Evolutionary conservation across 1,140 invertebrate genomes (phyloP), one percentile per base, ranked within the genome.

Genomic region (Druon quercuslanigerum): DNA sequence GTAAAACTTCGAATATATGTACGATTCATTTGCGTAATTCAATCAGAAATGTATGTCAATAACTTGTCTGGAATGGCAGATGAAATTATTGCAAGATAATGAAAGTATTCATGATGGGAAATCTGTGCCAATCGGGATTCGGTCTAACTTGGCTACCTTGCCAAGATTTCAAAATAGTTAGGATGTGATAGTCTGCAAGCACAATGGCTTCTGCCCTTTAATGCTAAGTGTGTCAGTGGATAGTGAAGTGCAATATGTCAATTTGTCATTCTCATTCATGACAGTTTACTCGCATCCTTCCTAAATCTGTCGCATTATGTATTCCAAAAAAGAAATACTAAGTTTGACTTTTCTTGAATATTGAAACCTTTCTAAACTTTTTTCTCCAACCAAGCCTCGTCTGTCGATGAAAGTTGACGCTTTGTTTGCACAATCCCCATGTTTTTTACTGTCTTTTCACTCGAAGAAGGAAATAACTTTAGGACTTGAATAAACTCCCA

Each of bases 191-290:
- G 52, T 54, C 40, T 54, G 52, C 17, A 54, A 72, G 70, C 51
- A 84, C 76, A 82, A 84, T 82, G 71, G 74, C 25, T 60, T 50
- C 51, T 75, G 74, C 52, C 50, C 66, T 82, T 82, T 84, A 78
- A 60, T 79, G 56, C 74, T 66, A 82, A 84, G 76, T 82, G 76
- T 78, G 84, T 84, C 83, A 82, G 84, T 79, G 76, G 72, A 76
- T 77, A 77, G 71, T 73, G 77, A 73, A 50, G 75, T 66, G 83
- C 79, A 78, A 86, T 86, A 79, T 84, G 84, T 86, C 79, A 78
- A 86, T 86, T 79, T 84, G 84, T 86, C 85, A 86, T 76, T 85
- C 81, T 84, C 85, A 79, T 85, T 81, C 79, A 77, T 57, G 40
- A 33, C 60, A 66, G 33, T 66, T 66, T 40, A 66, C 25, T 51